Base-by-base conservation (phyloP, 2,113 vertebrate genomes). In the Hystrix brachyura region DNA sequence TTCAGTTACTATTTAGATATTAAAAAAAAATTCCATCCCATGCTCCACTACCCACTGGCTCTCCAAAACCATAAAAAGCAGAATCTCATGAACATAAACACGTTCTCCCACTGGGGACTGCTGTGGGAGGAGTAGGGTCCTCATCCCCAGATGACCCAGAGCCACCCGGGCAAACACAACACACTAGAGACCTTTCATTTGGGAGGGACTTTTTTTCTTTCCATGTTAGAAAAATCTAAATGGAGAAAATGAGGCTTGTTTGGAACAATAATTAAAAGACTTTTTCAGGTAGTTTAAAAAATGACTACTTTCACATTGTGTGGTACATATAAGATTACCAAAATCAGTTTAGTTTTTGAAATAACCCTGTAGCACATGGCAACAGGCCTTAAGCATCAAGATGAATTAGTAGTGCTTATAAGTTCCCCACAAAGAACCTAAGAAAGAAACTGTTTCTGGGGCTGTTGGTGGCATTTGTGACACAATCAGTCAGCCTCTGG, bases 191-290 rank as follows among this genome's bases (percentile, higher is more conserved):
- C 60, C 65, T 94, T 93, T 94, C 74, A 92, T 93, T 97, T 90
- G 53, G 94, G 96, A 96, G 97, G 60, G 19, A 90, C 85, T 67
- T 82, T 79, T 67, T 60, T 79, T 38, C 87, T 96, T 96, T 97
- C 78, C 69, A 65, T 48, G 87, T 93, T 97, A 98, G 97, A 98
- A 88, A 78, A 97, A 97, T 82, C 89, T 87, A 92, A 96, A 96
- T 71, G 65, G 93, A 98, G 97, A 98, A 97, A 97, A 93, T 94
- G 51, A 12, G 32, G 51, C 96, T 96, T 96, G 17, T 97, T 97
- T 98, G 71, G 65, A 95, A 18, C 51, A 87, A 90, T 97, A 98
- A 98, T 98, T 97, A 94, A 51, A 81, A 93, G 91, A 87, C 78
- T 91, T 97, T 94, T 95, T 46, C 57, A 96, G 94, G 87, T 92